Base-by-base conservation (phyloP, 2,113 vertebrate species). In the Phylloscopus trochiloides region DNA sequence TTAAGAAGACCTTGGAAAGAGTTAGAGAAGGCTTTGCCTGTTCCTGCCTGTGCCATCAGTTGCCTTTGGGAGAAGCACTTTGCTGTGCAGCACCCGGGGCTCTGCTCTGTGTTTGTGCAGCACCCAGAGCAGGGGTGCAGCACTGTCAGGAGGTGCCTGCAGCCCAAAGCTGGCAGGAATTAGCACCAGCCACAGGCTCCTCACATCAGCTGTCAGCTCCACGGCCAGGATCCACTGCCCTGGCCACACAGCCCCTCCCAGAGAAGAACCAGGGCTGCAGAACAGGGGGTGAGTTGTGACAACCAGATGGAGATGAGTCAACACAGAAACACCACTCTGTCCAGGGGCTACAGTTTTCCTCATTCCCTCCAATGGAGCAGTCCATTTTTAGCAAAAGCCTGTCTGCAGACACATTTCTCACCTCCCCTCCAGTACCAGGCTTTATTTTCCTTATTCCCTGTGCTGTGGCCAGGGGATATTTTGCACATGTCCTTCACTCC, bases 221-320 rank as follows among this genome's bases (percentile, higher is more conserved):
- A 29, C 5, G 2, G 45, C 14, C 66, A 32, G 73, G 19, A 5
- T 10, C 6, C 48, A 3, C 12, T 8, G 12, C 57, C 17, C 48
- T 5, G 68, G 22, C 29, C 94, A 90, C 36, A 20, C 59, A 58
- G 32, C 9, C 50, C 20, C 75, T 82, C n/a, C 66, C 82, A 68
- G 45, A 61, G 40, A 34, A 21, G 52, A 55, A 36, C 1, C 74
- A 45, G 52, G 45, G 18, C 54, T 52, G 52, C 43, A n/a, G 8
- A 40, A 4, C 7, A 16, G 0, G 1, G 55, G 36, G 34, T 1
- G 7, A 52, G 29, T 1, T 38, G 58, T n/a, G 54, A 55, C 40
- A 82, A 5, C 4, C 2, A 3, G 45, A 14, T 9, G 58, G 88
- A 29, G 62, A 75, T 17, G 66, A 0, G 4, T 14, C 54, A 81